Evolutionary conservation across 2,888 invertebrate genomes (phyloP).

Genomic region (Oscheius myriophilus): DNA sequence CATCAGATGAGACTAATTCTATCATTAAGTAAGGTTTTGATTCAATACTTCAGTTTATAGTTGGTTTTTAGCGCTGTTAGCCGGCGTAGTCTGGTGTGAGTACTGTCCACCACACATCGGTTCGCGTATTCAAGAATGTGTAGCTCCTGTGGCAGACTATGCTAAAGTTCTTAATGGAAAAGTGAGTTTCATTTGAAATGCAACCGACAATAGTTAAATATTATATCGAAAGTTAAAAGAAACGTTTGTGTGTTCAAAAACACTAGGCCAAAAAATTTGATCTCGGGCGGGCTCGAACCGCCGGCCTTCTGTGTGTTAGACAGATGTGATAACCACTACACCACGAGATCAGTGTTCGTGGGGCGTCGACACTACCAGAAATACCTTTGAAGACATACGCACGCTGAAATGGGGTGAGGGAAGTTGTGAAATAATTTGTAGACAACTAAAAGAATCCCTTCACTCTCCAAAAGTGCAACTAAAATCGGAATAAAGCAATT

Average conservation of each 20-base stretch:
- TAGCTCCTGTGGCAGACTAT: slow-evolving; percentile 70
- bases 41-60: background rate
- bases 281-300: slow-evolving; percentile 57
- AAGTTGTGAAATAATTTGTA: too few relatives aligned
- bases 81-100: slow-evolving; percentile 16
- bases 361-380: too few relatives aligned
- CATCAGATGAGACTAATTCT: slow-evolving; percentile 24
- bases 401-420: too few relatives aligned
- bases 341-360: slow-evolving; percentile 28
- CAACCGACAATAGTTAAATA: too few relatives aligned
- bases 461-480: background rate
- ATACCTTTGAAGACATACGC: too few relatives aligned
- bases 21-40: slow-evolving; percentile 3
- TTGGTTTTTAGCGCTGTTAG: slow-evolving; percentile 3
- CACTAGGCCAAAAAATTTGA: slow-evolving; percentile 23
- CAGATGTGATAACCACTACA: slow-evolving; percentile 59
- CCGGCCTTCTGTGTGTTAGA: slow-evolving; percentile 61
- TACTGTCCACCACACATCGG: slow-evolving; percentile 59
- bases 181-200: too few relatives aligned
- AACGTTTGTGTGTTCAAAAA: too few relatives aligned
- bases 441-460: too few relatives aligned
- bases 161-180: slow-evolving; percentile 68
- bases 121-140: slow-evolving; percentile 67
- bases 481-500: background rate
- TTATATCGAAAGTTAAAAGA: too few relatives aligned